Base-by-base conservation (phyloP, 2,113 vertebrate genomes). In the Chitala chitala region DNA sequence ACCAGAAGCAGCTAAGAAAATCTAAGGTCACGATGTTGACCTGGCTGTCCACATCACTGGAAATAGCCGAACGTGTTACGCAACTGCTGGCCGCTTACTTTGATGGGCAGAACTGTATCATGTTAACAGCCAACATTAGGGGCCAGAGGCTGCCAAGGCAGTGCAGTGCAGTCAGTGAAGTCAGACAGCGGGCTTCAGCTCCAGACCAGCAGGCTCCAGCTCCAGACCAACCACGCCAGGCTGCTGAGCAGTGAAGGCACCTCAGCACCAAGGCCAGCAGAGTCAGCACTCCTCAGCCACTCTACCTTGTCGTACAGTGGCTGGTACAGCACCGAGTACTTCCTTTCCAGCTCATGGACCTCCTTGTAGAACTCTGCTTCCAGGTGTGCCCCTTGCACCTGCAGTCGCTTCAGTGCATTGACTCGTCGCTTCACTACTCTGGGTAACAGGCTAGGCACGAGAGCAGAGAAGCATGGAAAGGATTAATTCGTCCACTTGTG, bases 281-380 rank as follows among this genome's bases (percentile, higher is more conserved):
- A 20, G 48, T 20, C 12, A 68, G 22, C 13, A 10, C 22, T 22
- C 64, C 42, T 3, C 40, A 68, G 63, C 63, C 63, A 78, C 78
- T 77, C 24, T 82, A 99, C 97, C 95, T 98, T 98, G 78, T 98
- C 94, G 76, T 96, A 98, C 56, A 95, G 88, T 8, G 96, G 97
- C 5, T 95, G 91, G 83, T 98, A 99, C 9, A 98, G 86, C 0
- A 92, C 92, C 0, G 97, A 94, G 0, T 98, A 99, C 76, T 99
- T 99, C 81, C 96, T 88, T 87, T 99, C 96, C 74, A 99, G 81
- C 80, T 96, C 96, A 5, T 99, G 96, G n/a, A 99, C 95, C 83
- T 99, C 97, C 78, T 98, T 95, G 29, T 99, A 99, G 89, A 99
- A 99, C 81, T 95, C 96, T 69, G 96, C 95, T 80, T 99, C 96